Base-by-base conservation (phyloP, 2,888 invertebrate genomes). In the Pristionchus entomophagus region DNA sequence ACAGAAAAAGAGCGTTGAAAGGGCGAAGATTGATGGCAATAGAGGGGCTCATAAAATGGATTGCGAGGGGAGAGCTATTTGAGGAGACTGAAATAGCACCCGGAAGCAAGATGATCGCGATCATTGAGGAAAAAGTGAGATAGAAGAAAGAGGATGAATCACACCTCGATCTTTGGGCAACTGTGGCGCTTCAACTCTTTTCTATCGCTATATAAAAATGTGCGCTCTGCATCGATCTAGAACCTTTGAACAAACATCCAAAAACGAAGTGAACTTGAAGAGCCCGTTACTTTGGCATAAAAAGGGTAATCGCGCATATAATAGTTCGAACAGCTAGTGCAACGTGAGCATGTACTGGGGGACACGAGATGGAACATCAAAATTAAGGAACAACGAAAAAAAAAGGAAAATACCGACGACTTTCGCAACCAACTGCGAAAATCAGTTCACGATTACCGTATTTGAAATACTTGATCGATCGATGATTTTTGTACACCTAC, bases 1-100 rank as follows among this genome's bases (percentile, higher is more conserved):
- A 14, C 41, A 5, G 62, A 69, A 69, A 69, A 38, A 73, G 73
- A 29, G 73, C 41, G 73, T 45, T 73, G 73, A 45, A 73, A 73
- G 73, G 26, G 26, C 8, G 73, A n/a, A 17, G 41, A 73, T 26
- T 73, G 41, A 41, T 73, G 41, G 41, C 26, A 26, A 73, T 45
- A 6, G 26, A 45, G 73, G 14, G 22, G n/a, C n/a, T 41, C 41
- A n/a, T 38, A 73, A n/a, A 41, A 73, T 45, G 73, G 26, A 26
- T n/a, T n/a, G 73, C 26, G 41, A 17, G 73, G 41, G 14, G 6
- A 17, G 19, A 38, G 41, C 12, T 26, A 41, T 41, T 12, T n/a
- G 22, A 73, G 2, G 73, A 73, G 8, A 45, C 12, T 32, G 35
- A 65, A 65, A 26, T n/a, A n/a, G n/a, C n/a, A n/a, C n/a, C n/a